phyloP scores from a whole-genome alignment of 2,797 vertebrate genomes.

The Halcyon chelicuti region DNA sequence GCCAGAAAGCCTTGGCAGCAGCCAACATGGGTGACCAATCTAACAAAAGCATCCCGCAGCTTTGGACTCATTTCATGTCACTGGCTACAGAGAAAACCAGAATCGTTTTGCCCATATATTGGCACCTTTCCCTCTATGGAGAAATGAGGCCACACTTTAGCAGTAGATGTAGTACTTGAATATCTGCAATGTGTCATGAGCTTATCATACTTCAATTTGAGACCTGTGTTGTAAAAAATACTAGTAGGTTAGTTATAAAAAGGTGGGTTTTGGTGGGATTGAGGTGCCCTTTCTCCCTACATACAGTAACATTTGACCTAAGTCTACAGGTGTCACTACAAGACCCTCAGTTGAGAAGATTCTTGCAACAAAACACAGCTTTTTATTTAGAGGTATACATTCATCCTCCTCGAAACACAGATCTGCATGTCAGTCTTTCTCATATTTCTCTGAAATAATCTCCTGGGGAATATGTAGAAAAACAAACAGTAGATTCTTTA shows the following conservation, averaged over 20 bases:
- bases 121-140: background rate
- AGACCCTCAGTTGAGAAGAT: background rate
- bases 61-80: background rate
- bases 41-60: background rate
- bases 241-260: background rate
- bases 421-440: background rate
- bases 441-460: background rate
- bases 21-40: background rate
- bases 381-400: background rate
- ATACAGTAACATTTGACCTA: background rate
- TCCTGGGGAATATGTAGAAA: background rate
- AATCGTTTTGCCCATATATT: background rate
- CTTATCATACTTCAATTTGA: background rate
- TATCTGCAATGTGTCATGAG: background rate
- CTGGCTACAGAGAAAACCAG: background rate
- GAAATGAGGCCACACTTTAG: background rate
- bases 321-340: background rate
- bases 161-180: background rate
- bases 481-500: conserved; percentile 25
- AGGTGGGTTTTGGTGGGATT: background rate
- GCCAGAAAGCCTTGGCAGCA: background rate
- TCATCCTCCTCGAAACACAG: background rate
- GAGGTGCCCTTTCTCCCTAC: background rate
- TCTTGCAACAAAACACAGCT: background rate
- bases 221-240: background rate